Evolutionary conservation across 1,140 invertebrate genomes (phyloP).

Genomic region (Zaprionus capensis): DNA sequence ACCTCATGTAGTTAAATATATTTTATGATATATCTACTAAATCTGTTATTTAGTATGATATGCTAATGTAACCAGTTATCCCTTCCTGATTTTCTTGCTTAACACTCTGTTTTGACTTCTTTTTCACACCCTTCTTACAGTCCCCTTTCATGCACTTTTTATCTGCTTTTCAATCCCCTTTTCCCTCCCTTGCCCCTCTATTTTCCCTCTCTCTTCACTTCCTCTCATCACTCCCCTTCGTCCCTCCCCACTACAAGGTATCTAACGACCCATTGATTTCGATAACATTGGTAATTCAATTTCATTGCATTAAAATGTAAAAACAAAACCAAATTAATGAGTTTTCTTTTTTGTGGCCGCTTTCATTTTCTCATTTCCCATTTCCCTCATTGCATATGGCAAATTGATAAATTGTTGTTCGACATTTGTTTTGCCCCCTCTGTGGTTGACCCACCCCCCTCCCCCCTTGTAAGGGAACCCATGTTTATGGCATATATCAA

Average conservation of each 20-base stretch:
- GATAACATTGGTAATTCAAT: background rate
- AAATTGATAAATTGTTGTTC: conserved; percentile 6
- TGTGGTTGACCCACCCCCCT: background rate
- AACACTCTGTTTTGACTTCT: no score
- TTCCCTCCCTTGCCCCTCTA: background rate
- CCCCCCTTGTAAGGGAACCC: background rate
- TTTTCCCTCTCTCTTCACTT: background rate
- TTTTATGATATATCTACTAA: no score
- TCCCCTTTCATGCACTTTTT: no score
- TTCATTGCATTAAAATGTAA: conserved; percentile 1
- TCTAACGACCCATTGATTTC: background rate
- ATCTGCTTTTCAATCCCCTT: accelerated
- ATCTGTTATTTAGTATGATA: no score
- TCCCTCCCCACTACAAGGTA: background rate
- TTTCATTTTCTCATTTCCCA: background rate
- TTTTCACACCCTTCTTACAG: no score
- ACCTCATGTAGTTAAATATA: no score
- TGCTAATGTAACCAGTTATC: no score
- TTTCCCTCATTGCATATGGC: background rate
- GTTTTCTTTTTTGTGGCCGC: background rate
- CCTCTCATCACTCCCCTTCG: background rate
- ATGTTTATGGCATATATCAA: background rate
- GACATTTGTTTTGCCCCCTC: background rate
- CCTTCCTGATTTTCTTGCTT: no score
- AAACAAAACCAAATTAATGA: background rate